Evolutionary conservation across 2,113 vertebrate genomes (phyloP).

Genomic region (Aleadryas rufinucha): DNA sequence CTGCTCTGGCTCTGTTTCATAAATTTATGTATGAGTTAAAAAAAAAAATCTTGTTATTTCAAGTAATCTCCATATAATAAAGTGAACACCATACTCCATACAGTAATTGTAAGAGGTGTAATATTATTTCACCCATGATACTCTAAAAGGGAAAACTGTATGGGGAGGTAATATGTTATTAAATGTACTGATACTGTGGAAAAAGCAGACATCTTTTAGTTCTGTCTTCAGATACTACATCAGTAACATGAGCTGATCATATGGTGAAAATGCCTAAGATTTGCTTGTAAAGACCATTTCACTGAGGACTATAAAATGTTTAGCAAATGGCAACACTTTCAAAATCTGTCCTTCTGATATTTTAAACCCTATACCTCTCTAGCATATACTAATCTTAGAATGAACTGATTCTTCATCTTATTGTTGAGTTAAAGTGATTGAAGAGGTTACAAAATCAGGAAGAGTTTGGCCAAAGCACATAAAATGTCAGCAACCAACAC

Average conservation of each 20-base stretch:
- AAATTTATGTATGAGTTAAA: neutral
- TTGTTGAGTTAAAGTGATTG: neutral
- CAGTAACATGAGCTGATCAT: neutral
- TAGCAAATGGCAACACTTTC: neutral
- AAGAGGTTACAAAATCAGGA: neutral
- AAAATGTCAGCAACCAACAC: neutral
- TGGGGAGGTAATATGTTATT: neutral
- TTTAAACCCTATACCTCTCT: neutral
- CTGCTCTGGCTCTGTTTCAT: neutral
- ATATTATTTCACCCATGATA: neutral
- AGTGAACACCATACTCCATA: neutral
- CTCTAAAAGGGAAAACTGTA: neutral
- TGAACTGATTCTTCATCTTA: neutral
- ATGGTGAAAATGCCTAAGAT: neutral
- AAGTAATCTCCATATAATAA: neutral
- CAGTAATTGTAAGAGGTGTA: neutral
- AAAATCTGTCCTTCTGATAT: neutral
- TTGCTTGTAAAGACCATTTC: neutral
- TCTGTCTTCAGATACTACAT: neutral
- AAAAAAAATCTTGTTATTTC: neutral
- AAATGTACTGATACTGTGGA: neutral
- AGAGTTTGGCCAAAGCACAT: neutral
- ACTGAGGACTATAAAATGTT: neutral
- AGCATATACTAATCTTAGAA: neutral
- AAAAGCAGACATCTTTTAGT: neutral